These are phyloP conservation scores for Folsomia candida DNA, from an alignment of 2,888 invertebrate species.

Conservation along the genomic window DNA sequence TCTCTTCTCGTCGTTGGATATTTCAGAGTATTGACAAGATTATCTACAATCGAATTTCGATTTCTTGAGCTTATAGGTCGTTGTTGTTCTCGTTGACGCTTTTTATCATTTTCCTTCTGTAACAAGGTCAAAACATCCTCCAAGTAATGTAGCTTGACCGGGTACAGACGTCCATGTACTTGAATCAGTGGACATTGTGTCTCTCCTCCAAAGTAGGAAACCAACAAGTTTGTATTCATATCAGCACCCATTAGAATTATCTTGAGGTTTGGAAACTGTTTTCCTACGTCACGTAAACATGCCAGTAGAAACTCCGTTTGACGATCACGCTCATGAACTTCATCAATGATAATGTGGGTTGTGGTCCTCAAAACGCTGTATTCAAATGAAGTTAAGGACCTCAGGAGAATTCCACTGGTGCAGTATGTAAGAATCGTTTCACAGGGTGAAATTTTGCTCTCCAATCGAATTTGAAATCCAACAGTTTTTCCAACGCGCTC, in stretches of 20 bases:
- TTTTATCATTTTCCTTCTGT: slow-evolving; percentile 24
- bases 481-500: slow-evolving; percentile 64
- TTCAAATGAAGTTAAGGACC: slow-evolving; percentile 76
- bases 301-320: slow-evolving; percentile 90
- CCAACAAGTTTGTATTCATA: slow-evolving; percentile 77
- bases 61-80: neutral
- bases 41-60: neutral
- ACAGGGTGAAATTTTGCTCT: slow-evolving; percentile 72
- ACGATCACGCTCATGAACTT: slow-evolving; percentile 91
- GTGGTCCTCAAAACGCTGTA: slow-evolving; percentile 65
- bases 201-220: slow-evolving; percentile 78
- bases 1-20: neutral
- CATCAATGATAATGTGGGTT: slow-evolving; percentile 87
- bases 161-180: slow-evolving; percentile 62
- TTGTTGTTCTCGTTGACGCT: neutral
- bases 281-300: slow-evolving; percentile 70
- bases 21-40: neutral
- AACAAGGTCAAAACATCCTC: slow-evolving; percentile 32
- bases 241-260: slow-evolving; percentile 94
- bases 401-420: slow-evolving; percentile 84
- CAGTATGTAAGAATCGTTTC: slow-evolving; percentile 83
- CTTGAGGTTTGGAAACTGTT: slow-evolving; percentile 67
- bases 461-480: slow-evolving; percentile 88
- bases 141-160: slow-evolving; percentile 45
- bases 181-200: slow-evolving; percentile 56